These are phyloP conservation scores for Coracias cyanogaster DNA, from an alignment of 2,797 vertebrate species.

Conservation along the genomic window DNA sequence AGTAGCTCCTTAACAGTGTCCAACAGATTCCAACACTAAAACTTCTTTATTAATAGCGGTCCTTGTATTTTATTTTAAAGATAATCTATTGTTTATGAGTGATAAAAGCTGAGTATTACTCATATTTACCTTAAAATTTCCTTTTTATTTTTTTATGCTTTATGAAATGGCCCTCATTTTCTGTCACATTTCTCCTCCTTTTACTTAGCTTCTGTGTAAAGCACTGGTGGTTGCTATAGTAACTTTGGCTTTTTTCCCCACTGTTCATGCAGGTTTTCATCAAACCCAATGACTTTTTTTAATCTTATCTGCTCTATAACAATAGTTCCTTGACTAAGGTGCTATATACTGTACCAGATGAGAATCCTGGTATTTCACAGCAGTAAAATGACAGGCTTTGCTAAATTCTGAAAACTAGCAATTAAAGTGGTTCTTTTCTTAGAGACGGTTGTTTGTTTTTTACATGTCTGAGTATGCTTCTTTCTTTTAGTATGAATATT, in stretches of 20 bases:
- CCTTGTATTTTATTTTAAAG: not conserved
- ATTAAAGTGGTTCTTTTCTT: not conserved
- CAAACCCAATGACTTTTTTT: conserved; percentile 69
- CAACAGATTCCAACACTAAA: not conserved
- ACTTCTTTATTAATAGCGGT: not conserved
- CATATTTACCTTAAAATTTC: conserved; percentile 39
- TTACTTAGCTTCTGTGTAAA: conserved; percentile 53
- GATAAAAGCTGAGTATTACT: conserved; percentile 26
- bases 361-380: conserved; percentile 38
- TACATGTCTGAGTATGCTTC: not conserved
- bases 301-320: conserved; percentile 64
- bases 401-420: conserved; percentile 26
- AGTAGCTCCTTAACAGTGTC: not conserved
- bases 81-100: not conserved
- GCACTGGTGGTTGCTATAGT: conserved; percentile 70
- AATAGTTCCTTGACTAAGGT: conserved; percentile 64
- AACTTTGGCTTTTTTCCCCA: conserved; percentile 57
- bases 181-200: conserved; percentile 43
- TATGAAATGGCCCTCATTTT: conserved; percentile 55
- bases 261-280: conserved; percentile 72
- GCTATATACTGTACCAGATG: not conserved
- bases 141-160: conserved; percentile 50
- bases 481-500: not conserved
- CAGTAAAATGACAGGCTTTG: not conserved
- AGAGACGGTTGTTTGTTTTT: not conserved